Evolutionary conservation across 2,797 vertebrate genomes (phyloP).

Genomic region (Phalanger gymnotis): DNA sequence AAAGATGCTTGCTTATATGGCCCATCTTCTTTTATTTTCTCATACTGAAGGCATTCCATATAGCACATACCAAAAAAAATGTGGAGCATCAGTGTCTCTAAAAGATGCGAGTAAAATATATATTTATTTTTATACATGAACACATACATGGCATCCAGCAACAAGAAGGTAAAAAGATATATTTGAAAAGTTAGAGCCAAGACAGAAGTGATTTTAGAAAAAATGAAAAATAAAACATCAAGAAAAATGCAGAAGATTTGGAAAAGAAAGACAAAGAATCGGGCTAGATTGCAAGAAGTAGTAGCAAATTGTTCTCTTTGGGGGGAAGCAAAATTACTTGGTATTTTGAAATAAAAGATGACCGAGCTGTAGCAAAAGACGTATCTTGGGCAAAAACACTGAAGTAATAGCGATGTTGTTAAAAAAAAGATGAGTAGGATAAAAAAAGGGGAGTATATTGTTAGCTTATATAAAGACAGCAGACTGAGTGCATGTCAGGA

Average conservation of each 20-base stretch:
- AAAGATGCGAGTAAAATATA: conserved; percentile 75
- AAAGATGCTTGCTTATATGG: conserved; percentile 86
- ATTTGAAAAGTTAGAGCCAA: conserved; percentile 72
- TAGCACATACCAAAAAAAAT: conserved; percentile 81
- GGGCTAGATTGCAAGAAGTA: conserved; percentile 57
- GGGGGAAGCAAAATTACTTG: conserved; percentile 62
- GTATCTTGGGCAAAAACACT: conserved; percentile 79
- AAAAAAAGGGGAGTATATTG: conserved; percentile 68
- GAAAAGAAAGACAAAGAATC: conserved; percentile 64
- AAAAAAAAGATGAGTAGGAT: conserved; percentile 76
- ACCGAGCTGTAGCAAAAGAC: conserved; percentile 66
- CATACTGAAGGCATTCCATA: conserved; percentile 84
- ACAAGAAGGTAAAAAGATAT: conserved; percentile 70
- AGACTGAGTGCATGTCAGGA: conserved; percentile 82
- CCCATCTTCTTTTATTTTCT: conserved; percentile 83
- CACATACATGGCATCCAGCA: conserved; percentile 27
- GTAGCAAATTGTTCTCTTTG: conserved; percentile 66
- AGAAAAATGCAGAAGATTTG: conserved; percentile 72
- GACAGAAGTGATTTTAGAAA: conserved; percentile 71
- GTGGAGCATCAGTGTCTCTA: conserved; percentile 85
- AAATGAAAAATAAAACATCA: conserved; percentile 60
- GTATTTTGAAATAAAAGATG: conserved; percentile 61
- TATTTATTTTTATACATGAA: not conserved
- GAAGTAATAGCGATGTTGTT: conserved; percentile 62
- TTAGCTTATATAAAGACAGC: conserved; percentile 83